Evolutionary conservation across 2,113 vertebrate genomes (phyloP).

Genomic region (Natator depressus): DNA sequence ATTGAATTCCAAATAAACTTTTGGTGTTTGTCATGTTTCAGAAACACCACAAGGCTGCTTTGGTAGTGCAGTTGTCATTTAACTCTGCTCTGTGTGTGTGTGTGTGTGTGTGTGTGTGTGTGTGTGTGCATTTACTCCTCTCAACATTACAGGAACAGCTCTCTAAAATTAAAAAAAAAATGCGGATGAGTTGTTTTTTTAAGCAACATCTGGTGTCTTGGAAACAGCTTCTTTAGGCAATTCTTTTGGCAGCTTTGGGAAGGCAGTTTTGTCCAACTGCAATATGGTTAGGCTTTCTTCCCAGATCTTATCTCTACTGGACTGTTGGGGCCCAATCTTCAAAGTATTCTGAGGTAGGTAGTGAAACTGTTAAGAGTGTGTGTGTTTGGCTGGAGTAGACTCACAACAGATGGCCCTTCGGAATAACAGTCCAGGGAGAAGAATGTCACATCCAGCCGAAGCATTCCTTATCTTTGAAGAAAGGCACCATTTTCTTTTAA

Average conservation of each 20-base stretch:
- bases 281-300: constrained; percentile 71
- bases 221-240: constrained; percentile 59
- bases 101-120: no score
- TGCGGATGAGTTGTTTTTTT: constrained; percentile 20
- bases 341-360: not conserved
- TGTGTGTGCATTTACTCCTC: not conserved
- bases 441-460: constrained; percentile 49
- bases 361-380: not conserved
- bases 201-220: constrained; percentile 74
- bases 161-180: constrained; percentile 28
- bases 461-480: constrained; percentile 44
- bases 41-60: not conserved
- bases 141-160: constrained; percentile 11
- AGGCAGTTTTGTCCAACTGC: constrained; percentile 46
- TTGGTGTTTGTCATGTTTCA: not conserved
- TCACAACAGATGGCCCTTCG: constrained; percentile 49
- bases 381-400: constrained; percentile 52
- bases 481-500: constrained; percentile 55
- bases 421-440: constrained; percentile 61
- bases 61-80: not conserved
- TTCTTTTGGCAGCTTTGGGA: constrained; percentile 53
- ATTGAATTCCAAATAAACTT: not conserved
- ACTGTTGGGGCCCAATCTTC: not conserved
- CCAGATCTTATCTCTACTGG: constrained; percentile 40
- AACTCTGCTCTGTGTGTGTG: not conserved